Evolutionary conservation across 92 coral and sea anemone genomes (phyloP).

Genomic region (Porites divaricata): DNA sequence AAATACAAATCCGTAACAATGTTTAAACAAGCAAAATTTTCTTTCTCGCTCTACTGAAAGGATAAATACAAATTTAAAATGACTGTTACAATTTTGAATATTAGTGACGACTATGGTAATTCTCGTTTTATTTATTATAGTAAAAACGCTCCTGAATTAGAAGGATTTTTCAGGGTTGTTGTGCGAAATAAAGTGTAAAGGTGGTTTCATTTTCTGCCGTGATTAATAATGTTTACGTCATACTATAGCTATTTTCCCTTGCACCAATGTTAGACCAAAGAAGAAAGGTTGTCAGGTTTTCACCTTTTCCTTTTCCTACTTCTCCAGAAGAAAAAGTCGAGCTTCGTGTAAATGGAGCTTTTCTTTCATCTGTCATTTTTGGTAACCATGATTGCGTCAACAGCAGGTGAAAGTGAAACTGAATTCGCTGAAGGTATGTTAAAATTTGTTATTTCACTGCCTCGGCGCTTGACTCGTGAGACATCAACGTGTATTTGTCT

Average conservation of each 20-base stretch:
- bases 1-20: neutral
- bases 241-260: slow-evolving; percentile 17
- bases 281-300: neutral
- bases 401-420: neutral
- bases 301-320: slow-evolving; percentile 4
- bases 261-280: neutral
- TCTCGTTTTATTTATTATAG: too few species aligned
- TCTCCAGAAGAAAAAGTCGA: slow-evolving; percentile 18
- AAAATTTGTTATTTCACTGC: neutral
- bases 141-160: too few species aligned
- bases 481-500: too few species aligned
- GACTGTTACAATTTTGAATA: neutral
- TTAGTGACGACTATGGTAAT: neutral
- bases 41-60: neutral
- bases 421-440: slow-evolving; percentile 25
- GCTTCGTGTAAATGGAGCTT: neutral
- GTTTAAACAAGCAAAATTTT: neutral
- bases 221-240: slow-evolving; percentile 23
- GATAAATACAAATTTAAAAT: neutral
- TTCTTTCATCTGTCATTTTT: neutral
- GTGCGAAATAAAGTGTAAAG: neutral
- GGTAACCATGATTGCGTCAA: neutral
- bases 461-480: too few species aligned
- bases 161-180: neutral
- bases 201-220: neutral